These are phyloP conservation scores for Grammomys surdaster DNA, from an alignment of 2,113 vertebrate genomes.

Conservation along the genomic window DNA sequence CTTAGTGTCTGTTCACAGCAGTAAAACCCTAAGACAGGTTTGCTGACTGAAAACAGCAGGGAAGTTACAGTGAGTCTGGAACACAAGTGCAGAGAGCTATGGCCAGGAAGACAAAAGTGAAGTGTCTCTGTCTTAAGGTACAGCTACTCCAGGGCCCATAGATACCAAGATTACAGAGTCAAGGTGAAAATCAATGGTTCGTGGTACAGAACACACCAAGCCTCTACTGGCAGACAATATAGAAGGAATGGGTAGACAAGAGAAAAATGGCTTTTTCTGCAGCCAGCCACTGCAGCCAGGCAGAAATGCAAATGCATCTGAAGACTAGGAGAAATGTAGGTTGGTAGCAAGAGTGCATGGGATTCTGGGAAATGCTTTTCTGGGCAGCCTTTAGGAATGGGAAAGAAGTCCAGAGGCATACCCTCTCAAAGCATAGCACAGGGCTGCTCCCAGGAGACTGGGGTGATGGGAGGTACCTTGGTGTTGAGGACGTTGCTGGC, in stretches of 20 bases:
- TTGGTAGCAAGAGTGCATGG: background rate
- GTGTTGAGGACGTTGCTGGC: constrained; percentile 94
- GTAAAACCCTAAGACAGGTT: too few relatives aligned
- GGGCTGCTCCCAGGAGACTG: background rate
- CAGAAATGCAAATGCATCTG: rapidly evolving
- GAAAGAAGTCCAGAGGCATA: background rate
- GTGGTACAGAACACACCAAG: background rate
- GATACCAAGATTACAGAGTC: background rate
- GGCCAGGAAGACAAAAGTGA: background rate
- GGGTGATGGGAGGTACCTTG: constrained; percentile 86
- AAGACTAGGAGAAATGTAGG: background rate
- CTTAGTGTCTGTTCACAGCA: too few relatives aligned
- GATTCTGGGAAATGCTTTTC: background rate
- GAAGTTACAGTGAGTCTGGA: rapidly evolving
- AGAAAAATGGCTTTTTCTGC: background rate
- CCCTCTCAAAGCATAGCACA: background rate
- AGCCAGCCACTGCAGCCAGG: background rate
- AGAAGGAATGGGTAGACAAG: background rate
- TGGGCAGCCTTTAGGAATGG: background rate
- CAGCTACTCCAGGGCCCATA: background rate
- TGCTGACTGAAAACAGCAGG: background rate
- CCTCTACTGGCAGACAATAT: background rate
- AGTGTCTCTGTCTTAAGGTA: background rate
- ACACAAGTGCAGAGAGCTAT: background rate
- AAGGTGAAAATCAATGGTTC: rapidly evolving